Conservation (phyloP, 2,797 vertebrate genomes). For the Lagodon rhomboides region DNA sequence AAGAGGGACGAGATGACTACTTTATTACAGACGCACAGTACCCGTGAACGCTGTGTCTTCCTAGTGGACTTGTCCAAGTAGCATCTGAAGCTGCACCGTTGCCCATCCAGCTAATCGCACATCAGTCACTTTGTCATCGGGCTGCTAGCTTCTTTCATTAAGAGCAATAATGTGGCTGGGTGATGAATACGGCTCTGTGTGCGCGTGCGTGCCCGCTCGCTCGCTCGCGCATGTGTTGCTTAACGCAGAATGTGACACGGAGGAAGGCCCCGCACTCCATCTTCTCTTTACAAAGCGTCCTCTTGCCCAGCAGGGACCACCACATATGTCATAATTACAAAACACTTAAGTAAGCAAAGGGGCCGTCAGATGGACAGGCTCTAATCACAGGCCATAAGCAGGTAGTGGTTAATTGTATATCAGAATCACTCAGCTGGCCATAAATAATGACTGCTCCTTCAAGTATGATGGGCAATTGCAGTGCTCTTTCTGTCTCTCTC, state of each 20-base stretch:
- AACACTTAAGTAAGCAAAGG: slow-evolving; percentile 97
- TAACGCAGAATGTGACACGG: slow-evolving; percentile 88
- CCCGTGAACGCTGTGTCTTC: slow-evolving; percentile 72
- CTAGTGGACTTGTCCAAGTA: slow-evolving; percentile 73
- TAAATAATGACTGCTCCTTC: slow-evolving; percentile 87
- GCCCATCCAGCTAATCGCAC: slow-evolving; percentile 89
- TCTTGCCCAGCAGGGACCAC: slow-evolving; percentile 91
- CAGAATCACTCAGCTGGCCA: slow-evolving; percentile 86
- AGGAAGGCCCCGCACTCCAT: slow-evolving; percentile 84
- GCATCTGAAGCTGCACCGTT: slow-evolving; percentile 74
- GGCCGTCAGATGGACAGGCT: slow-evolving; percentile 83
- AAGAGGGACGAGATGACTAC: slow-evolving; percentile 88
- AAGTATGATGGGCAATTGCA: slow-evolving; percentile 85
- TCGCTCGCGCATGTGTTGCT: slow-evolving; percentile 54
- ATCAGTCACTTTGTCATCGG: slow-evolving; percentile 95
- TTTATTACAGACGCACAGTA: slow-evolving; percentile 89
- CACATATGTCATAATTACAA: slow-evolving; percentile 98
- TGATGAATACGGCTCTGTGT: slow-evolving; percentile 92
- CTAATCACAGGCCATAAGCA: slow-evolving; percentile 89
- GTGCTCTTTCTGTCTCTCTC: slow-evolving; percentile 73
- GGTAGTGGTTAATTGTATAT: slow-evolving; percentile 91
- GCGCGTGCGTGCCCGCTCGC: slow-evolving; percentile 7
- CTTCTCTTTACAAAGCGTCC: slow-evolving; percentile 95
- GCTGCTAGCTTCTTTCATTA: slow-evolving; percentile 92
- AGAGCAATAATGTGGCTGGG: slow-evolving; percentile 91